Base-by-base conservation (phyloP, 1,140 invertebrate species). In the Calliopsis andreniformis region DNA sequence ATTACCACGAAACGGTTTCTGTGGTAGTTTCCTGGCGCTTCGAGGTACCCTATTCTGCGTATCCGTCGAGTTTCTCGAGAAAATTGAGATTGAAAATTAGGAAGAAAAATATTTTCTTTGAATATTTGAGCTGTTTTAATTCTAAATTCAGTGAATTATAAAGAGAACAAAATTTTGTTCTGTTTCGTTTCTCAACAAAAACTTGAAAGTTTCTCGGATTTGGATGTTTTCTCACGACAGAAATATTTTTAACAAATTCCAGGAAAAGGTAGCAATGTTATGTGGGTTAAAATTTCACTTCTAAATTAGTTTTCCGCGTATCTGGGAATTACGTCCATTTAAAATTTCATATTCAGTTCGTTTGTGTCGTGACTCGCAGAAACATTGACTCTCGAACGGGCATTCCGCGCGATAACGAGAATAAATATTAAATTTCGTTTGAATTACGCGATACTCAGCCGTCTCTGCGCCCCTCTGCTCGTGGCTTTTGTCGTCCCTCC, bases 221-320 rank as follows among this genome's bases (percentile, higher is more conserved):
- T 5, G 12, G 16, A 3, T 2, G 14, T 28, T 30, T 20, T 14
- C 18, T 4, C 25, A 5, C 45, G 20, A 20, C 5, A 12, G 18
- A n/a, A 43, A 56, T 66, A 42, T 56, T 56, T 43, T 30, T 12
- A 10, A 39, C 16, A 10, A n/a, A 6, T 67, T 1, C 2, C 56
- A 10, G 2, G 7, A 28, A 28, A 3, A n/a, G n/a, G 49, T 30
- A 3, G 25, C 18, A 0, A 4, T 10, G 49, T 18, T n/a, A 61
- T 14, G 16, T 10, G 20, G 30, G 32, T 28, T 23, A 14, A 18
- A 63, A 63, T 72, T 62, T 63, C 32, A 51, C 45, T 71, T 63
- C 12, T 32, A 64, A 64, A 64, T 72, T 72, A 72, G n/a, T n/a
- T 5, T 10, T 1, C 59, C 12, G 25, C 28, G 39, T 30, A 72